phyloP scores from a whole-genome alignment of 92 coral and sea anemone genomes.

The Palythoa caribaeorum region DNA sequence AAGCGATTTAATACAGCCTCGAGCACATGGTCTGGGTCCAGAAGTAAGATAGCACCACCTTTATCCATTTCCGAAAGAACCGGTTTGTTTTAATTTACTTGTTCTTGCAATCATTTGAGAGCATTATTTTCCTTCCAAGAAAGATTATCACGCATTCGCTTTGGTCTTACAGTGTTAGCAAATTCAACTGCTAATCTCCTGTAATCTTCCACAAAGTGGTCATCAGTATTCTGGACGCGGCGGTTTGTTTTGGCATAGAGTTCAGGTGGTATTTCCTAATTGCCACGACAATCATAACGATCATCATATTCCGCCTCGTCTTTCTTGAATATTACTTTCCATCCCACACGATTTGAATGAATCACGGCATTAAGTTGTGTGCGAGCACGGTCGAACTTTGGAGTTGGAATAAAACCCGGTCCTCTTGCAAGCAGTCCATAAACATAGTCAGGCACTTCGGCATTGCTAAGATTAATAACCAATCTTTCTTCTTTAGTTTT shows the following conservation, averaged over 20 bases:
- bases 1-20: not conserved
- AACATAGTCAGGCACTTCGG: no score
- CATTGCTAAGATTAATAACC: no score
- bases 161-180: not conserved
- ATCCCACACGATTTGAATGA: not conserved
- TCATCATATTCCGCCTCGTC: not conserved
- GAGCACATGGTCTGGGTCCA: constrained; percentile 18
- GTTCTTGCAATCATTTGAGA: constrained; percentile 1
- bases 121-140: constrained; percentile 25
- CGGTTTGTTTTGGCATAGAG: constrained; percentile 17
- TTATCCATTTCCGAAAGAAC: not conserved
- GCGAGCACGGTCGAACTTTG: not conserved
- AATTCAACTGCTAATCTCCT: constrained; percentile 23
- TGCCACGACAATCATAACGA: not conserved
- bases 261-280: constrained; percentile 13
- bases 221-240: constrained; percentile 16
- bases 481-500: no score
- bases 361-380: not conserved
- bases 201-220: constrained; percentile 16
- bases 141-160: constrained; percentile 7
- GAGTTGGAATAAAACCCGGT: not conserved
- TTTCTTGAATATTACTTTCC: not conserved
- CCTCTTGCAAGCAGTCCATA: no score
- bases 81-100: constrained; percentile 1
- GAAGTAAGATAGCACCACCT: not conserved